phyloP scores from a whole-genome alignment of 1,140 invertebrate species.

The Drosophila mojavensis region DNA sequence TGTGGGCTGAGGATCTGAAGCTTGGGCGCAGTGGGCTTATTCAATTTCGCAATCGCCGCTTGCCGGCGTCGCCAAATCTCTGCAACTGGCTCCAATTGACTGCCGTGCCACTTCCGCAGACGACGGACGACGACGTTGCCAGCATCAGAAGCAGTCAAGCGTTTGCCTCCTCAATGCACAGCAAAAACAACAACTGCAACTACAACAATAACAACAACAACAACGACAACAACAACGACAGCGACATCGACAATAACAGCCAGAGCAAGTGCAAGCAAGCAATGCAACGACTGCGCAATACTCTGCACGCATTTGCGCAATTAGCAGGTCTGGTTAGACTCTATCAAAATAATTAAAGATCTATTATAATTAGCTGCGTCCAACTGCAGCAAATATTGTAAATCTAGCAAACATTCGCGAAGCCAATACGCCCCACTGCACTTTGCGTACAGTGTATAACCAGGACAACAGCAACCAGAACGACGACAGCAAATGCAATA shows the following conservation, averaged over 20 bases:
- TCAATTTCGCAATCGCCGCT: constrained; percentile 73
- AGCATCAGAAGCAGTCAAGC: constrained; percentile 52
- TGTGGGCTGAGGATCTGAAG: constrained; percentile 19
- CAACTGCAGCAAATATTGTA: too few relatives aligned
- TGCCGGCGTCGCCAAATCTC: constrained; percentile 40
- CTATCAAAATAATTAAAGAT: neutral
- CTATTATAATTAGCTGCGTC: neutral
- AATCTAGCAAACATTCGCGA: neutral
- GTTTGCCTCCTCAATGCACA: constrained; percentile 63
- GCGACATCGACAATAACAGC: constrained; percentile 24
- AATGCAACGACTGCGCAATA: neutral
- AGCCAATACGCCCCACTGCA: neutral
- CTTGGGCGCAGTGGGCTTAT: constrained; percentile 60
- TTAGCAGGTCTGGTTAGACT: neutral
- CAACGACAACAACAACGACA: constrained; percentile 35
- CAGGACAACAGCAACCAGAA: constrained; percentile 23
- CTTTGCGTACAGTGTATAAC: neutral
- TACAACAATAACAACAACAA: constrained; percentile 32
- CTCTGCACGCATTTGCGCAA: neutral
- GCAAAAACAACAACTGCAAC: constrained; percentile 51
- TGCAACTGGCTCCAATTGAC: constrained; percentile 77
- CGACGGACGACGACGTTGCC: constrained; percentile 25
- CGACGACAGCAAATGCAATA: constrained; percentile 75
- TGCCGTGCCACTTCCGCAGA: constrained; percentile 76
- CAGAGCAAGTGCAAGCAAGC: too few relatives aligned